Conservation (phyloP, 2,797 vertebrate species). For the Mormyrops attenuatus region DNA sequence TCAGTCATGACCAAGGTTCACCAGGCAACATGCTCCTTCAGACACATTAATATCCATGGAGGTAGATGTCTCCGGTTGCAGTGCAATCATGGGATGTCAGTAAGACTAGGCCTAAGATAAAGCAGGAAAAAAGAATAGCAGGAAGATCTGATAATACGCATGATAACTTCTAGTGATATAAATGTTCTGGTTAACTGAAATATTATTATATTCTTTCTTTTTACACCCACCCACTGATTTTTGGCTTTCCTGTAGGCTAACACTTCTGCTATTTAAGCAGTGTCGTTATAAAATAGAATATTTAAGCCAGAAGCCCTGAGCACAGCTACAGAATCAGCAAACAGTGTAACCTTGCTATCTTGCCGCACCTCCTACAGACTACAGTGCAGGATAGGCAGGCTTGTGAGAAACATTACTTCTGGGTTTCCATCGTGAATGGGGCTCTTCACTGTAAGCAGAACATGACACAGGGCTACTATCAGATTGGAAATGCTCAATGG, state of each 20-base stretch:
- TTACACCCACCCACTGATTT: neutral
- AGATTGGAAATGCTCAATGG: slow-evolving; percentile 9
- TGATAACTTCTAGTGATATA: neutral
- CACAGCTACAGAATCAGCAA: neutral
- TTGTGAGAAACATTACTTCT: neutral
- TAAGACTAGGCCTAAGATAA: neutral
- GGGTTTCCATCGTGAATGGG: neutral
- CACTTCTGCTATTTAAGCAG: neutral
- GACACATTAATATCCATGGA: neutral
- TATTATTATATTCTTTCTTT: neutral
- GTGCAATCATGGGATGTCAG: neutral
- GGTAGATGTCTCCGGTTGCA: neutral
- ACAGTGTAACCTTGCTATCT: neutral
- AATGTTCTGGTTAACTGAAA: neutral
- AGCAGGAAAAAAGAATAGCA: neutral
- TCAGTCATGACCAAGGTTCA: neutral
- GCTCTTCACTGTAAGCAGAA: slow-evolving; percentile 12
- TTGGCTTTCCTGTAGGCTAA: neutral
- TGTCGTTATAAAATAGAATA: neutral
- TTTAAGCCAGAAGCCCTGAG: neutral
- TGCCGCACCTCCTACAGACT: neutral
- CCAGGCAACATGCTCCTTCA: neutral
- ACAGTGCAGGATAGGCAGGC: neutral
- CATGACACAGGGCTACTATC: slow-evolving; percentile 6
- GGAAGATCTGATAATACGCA: neutral